These are phyloP conservation scores for Lepeophtheirus nordmannii DNA, from an alignment of 2,888 invertebrate species.

Conservation along the genomic window DNA sequence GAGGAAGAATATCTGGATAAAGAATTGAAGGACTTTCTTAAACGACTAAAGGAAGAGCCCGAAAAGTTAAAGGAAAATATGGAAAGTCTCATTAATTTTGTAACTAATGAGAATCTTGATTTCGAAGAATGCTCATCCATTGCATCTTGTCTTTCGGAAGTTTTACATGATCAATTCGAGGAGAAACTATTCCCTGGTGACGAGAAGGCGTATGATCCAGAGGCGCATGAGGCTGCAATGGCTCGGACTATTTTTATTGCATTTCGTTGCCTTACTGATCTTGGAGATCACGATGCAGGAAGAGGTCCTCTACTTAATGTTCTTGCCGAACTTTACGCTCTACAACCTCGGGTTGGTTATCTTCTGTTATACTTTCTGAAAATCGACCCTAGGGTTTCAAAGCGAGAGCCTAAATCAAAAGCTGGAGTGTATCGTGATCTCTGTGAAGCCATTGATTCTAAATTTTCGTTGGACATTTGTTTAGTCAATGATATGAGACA, in stretches of 20 bases:
- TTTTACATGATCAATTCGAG: conserved; percentile 40
- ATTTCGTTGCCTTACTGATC: conserved; percentile 62
- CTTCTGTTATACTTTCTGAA: conserved; percentile 68
- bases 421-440: conserved; percentile 21
- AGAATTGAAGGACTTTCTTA: conserved; percentile 27
- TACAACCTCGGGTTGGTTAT: conserved; percentile 60
- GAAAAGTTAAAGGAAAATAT: conserved; percentile 32
- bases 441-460: conserved; percentile 22
- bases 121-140: conserved; percentile 44
- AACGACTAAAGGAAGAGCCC: conserved; percentile 26
- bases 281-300: conserved; percentile 53
- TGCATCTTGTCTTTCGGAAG: conserved; percentile 44
- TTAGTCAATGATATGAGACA: conserved; percentile 25
- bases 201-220: conserved; percentile 27
- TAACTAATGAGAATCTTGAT: conserved; percentile 46
- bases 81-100: conserved; percentile 47
- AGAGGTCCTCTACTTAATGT: conserved; percentile 62
- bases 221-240: conserved; percentile 54
- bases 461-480: conserved; percentile 22
- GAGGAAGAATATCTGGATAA: conserved; percentile 27
- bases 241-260: conserved; percentile 70
- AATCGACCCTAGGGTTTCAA: conserved; percentile 33
- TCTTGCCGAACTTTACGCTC: conserved; percentile 57
- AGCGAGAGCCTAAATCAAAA: conserved; percentile 14
- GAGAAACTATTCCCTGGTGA: not conserved